Evolutionary conservation across 2,113 vertebrate genomes (phyloP), one percentile per base, ranked within the genome.

Genomic region (Morone chrysops): DNA sequence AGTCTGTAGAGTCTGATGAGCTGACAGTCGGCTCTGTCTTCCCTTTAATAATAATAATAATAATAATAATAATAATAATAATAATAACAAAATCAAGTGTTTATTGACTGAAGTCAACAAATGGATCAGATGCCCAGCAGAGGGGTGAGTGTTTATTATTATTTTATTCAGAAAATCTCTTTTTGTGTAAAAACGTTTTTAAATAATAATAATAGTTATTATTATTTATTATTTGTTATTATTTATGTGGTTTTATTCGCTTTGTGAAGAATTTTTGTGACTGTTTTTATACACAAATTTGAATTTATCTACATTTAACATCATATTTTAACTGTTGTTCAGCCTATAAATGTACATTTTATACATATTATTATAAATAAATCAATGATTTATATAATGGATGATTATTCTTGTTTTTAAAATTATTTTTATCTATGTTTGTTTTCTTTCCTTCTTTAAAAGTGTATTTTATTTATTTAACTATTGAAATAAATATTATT

Each of bases 71-170:
- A n/a, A n/a, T 11, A 40, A 11, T 38, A 14, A 48, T 7, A 67
- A 69, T 36, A 22, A 45, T 9, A 2, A 41, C 1, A 13, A 40
- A 40, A 60, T 48, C 17, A 0, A 5, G 2, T 60, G 20, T 65
- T 57, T 38, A 38, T 7, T 36, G 53, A 57, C n/a, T 60, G 10
- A 9, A 13, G 7, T 40, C 22, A 43, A 38, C 47, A 36, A 54
- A 84, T 75, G 68, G 66, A 76, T 67, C 54, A 36, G 54, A 75
- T 13, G 22, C 31, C 10, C 22, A 2, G 51, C 67, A 53, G 36
- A 73, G n/a, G 1, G 59, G 88, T 89, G n/a, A 82, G 71, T 63
- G 9, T 40, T 20, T 2, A 40, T 53, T 50, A 0, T 47, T 20
- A 47, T 25, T 5, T 13, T 8, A 8, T 38, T 3, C 31, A 31